A percentile compares a stretch with the other conserved stretches of the same genome.
These are phyloP conservation scores for Tetrapedia diversipes DNA, from an alignment of 2,888 invertebrate species.

Conservation along the genomic window DNA sequence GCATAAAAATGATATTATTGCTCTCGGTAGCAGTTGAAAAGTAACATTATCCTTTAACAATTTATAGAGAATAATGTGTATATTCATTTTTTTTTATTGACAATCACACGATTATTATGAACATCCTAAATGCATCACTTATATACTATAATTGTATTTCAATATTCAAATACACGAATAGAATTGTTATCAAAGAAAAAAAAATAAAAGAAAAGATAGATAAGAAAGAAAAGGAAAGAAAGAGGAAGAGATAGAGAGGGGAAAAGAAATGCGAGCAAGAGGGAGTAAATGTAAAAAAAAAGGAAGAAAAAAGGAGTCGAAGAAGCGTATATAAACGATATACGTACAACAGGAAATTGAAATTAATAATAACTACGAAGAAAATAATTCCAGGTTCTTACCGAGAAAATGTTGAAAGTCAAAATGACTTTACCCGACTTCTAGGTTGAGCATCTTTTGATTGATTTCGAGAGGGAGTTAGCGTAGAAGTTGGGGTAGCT, in stretches of 20 bases:
- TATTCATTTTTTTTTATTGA: constrained; percentile 40
- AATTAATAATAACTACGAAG: constrained; percentile 21
- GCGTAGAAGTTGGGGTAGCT: constrained; percentile 70
- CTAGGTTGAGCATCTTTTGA: constrained; percentile 77
- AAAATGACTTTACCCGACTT: constrained; percentile 81
- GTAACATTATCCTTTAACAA: constrained; percentile 44
- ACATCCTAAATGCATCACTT: constrained; percentile 43
- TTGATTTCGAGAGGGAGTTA: constrained; percentile 75
- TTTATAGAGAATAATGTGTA: constrained; percentile 44
- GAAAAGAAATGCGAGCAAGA: not conserved
- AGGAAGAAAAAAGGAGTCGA: not conserved
- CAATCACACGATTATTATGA: constrained; percentile 33
- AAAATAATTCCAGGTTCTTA: constrained; percentile 44
- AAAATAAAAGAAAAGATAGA: not conserved
- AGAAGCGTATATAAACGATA: not conserved
- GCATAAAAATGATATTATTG: constrained; percentile 68
- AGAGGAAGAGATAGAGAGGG: not conserved
- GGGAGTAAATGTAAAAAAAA: not conserved
- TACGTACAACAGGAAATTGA: constrained; percentile 8
- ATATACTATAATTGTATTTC: constrained; percentile 45
- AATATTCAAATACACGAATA: constrained; percentile 48
- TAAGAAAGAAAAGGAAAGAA: not conserved
- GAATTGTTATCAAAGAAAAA: constrained; percentile 9
- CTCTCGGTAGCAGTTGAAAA: constrained; percentile 62
- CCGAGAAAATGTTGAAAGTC: constrained; percentile 75